phyloP scores from a whole-genome alignment of 2,797 vertebrate genomes.

The Podarcis lilfordi region DNA sequence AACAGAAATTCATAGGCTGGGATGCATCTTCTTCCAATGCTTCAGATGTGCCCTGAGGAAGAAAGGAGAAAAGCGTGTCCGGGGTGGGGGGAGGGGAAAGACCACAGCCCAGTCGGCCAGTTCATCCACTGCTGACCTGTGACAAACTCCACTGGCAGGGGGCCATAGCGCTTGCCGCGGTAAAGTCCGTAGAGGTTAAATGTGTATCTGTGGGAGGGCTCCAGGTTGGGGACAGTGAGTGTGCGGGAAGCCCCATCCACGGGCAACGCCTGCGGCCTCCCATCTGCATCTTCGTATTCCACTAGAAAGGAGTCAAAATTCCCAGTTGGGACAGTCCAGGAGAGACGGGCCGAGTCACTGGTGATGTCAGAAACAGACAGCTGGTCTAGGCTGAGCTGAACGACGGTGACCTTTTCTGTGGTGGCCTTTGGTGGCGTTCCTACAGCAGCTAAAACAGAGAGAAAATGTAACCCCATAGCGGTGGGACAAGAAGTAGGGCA shows the following conservation, averaged over 20 bases:
- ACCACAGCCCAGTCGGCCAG: not conserved
- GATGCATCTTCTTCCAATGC: not conserved
- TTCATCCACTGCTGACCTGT: constrained; percentile 45
- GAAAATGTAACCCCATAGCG: too few relatives aligned
- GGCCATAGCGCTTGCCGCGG: constrained; percentile 26
- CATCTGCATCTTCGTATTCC: constrained; percentile 42
- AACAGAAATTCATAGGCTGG: not conserved
- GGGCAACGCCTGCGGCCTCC: constrained; percentile 22
- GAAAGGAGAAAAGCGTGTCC: not conserved
- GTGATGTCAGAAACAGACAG: constrained; percentile 33
- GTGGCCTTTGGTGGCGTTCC: not conserved
- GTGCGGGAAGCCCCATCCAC: constrained; percentile 5
- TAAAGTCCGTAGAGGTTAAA: constrained; percentile 47
- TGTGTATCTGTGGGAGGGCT: constrained; percentile 44
- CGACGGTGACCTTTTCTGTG: not conserved
- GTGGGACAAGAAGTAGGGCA: too few relatives aligned
- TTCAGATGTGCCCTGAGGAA: too few relatives aligned
- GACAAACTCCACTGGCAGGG: constrained; percentile 25
- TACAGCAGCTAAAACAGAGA: too few relatives aligned
- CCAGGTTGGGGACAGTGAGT: constrained; percentile 19
- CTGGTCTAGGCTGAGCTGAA: constrained; percentile 45
- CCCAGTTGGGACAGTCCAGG: constrained; percentile 42
- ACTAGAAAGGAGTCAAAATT: constrained; percentile 58
- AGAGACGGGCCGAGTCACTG: constrained; percentile 41
- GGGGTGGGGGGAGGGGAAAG: not conserved